A percentile compares a stretch with the other conserved stretches of the same genome.
phyloP scores from a whole-genome alignment of 2,888 invertebrate genomes.

The Torymus auratus region DNA sequence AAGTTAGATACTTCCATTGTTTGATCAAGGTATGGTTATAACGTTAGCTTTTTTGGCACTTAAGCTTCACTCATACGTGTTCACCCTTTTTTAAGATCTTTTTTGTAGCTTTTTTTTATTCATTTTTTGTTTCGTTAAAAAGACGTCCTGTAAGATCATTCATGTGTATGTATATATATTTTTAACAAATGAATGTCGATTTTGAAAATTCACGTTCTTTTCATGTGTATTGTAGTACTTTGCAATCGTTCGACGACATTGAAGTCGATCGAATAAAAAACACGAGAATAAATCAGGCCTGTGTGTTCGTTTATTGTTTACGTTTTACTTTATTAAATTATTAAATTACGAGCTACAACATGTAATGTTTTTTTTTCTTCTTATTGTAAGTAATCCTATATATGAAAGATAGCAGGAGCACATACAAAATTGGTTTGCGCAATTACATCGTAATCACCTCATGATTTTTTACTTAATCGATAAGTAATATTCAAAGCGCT shows the following conservation, averaged over 20 bases:
- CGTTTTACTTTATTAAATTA: constrained; percentile 37
- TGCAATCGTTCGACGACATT: constrained; percentile 18
- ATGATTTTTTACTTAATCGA: constrained; percentile 24
- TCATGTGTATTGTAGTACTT: constrained; percentile 14
- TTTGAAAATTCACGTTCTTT: constrained; percentile 21
- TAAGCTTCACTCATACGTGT: constrained; percentile 53
- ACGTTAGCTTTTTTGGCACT: constrained; percentile 57
- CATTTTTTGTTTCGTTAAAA: constrained; percentile 38
- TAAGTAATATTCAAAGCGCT: constrained; percentile 3
- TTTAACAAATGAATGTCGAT: constrained; percentile 38
- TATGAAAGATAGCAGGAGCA: constrained; percentile 49
- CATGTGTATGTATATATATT: constrained; percentile 20
- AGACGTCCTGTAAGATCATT: constrained; percentile 30
- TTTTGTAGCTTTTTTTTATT: constrained; percentile 2
- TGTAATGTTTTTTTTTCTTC: constrained; percentile 23
- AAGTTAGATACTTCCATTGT: constrained; percentile 60
- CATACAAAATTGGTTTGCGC: constrained; percentile 45
- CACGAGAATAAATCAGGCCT: constrained; percentile 48
- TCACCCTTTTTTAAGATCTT: constrained; percentile 3
- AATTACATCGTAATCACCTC: constrained; percentile 16
- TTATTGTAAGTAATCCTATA: constrained; percentile 22
- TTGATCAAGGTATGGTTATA: constrained; percentile 57
- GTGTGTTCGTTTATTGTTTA: constrained; percentile 51
- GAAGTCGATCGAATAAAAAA: constrained; percentile 39
- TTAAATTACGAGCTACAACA: constrained; percentile 45